phyloP scores from a whole-genome alignment of 2,888 invertebrate genomes.

The Agrotis segetum region DNA sequence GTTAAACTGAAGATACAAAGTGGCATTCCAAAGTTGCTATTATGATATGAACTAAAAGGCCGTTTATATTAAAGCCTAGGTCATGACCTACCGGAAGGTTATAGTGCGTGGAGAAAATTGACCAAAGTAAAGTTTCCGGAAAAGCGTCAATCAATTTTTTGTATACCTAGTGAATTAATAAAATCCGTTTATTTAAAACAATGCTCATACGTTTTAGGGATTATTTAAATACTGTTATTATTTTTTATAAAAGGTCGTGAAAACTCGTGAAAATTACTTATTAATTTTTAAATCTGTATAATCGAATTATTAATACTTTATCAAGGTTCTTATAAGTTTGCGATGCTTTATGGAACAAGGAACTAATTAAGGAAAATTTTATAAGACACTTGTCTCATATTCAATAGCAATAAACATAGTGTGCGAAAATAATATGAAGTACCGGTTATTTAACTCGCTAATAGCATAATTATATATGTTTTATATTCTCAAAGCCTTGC shows the following conservation, averaged over 20 bases:
- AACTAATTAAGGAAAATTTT: slow-evolving; percentile 35
- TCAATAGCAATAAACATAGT: slow-evolving; percentile 61
- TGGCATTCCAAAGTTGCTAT: slow-evolving; percentile 7
- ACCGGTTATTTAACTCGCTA: slow-evolving; percentile 50
- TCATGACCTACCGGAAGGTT: slow-evolving; percentile 2
- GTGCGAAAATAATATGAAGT: slow-evolving; percentile 47
- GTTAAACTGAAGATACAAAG: slow-evolving; percentile 7
- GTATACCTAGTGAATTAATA: neutral
- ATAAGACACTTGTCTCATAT: slow-evolving; percentile 54
- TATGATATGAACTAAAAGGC: slow-evolving; percentile 13
- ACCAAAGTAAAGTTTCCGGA: slow-evolving; percentile 9
- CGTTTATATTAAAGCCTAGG: slow-evolving; percentile 15
- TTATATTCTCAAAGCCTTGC: slow-evolving; percentile 22
- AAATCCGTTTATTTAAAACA: neutral
- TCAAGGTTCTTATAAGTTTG: neutral
- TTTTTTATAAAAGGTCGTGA: neutral
- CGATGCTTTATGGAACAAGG: slow-evolving; percentile 15
- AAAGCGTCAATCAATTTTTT: slow-evolving; percentile 18
- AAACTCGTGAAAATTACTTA: neutral
- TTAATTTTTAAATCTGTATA: neutral
- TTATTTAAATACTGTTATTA: neutral
- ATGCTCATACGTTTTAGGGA: neutral
- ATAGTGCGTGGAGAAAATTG: neutral
- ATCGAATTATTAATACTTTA: neutral
- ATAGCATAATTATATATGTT: slow-evolving; percentile 33